phyloP scores from a whole-genome alignment of 2,888 invertebrate genomes.

The Meandrusa payeni region DNA sequence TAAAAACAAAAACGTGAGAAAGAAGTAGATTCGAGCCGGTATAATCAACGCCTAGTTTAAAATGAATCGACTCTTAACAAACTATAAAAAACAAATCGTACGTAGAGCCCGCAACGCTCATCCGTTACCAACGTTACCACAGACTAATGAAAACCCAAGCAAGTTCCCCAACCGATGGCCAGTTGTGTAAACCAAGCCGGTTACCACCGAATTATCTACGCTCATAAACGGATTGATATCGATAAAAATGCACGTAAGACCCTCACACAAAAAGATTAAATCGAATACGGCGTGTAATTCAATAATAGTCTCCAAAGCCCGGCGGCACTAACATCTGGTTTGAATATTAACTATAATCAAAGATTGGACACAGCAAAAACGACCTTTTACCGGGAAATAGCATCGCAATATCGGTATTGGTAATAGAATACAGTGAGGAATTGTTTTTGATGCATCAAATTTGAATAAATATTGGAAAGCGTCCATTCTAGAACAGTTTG shows the following conservation, averaged over 20 bases:
- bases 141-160: constrained; percentile 38
- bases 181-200: constrained; percentile 35
- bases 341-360: constrained; percentile 64
- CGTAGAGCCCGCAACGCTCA: constrained; percentile 43
- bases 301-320: constrained; percentile 71
- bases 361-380: constrained; percentile 63
- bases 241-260: constrained; percentile 53
- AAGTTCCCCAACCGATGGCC: constrained; percentile 32
- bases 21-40: constrained; percentile 54
- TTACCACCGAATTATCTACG: constrained; percentile 43
- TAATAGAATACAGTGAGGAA: constrained; percentile 37
- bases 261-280: constrained; percentile 56
- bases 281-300: constrained; percentile 67
- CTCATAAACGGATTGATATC: constrained; percentile 49
- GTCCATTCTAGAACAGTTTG: constrained; percentile 11
- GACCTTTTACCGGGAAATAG: constrained; percentile 56
- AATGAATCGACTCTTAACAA: constrained; percentile 58
- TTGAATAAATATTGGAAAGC: constrained; percentile 25
- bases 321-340: constrained; percentile 64
- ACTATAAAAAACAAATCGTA: constrained; percentile 67
- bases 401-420: constrained; percentile 31
- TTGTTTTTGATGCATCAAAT: constrained; percentile 33
- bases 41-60: constrained; percentile 65
- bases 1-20: constrained; percentile 77
- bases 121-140: constrained; percentile 33